phyloP scores from a whole-genome alignment of 2,113 vertebrate species.

The Cygnus atratus region DNA sequence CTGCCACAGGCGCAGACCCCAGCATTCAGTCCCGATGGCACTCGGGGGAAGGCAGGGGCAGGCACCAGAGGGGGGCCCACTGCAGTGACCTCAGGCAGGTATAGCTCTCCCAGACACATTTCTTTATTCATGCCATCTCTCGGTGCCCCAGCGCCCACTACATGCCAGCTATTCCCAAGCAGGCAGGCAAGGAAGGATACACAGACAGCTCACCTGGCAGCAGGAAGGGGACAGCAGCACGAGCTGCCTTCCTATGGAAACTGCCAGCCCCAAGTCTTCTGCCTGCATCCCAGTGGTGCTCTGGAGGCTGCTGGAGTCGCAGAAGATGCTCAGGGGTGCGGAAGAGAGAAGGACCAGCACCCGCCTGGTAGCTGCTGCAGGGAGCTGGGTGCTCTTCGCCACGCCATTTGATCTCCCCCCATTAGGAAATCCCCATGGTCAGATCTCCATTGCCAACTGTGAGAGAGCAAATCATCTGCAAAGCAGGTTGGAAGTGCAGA shows the following conservation, averaged over 20 bases:
- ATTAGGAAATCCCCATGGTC: background rate
- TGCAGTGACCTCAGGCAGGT: too few species aligned
- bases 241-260: background rate
- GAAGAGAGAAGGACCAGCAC: background rate
- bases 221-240: background rate
- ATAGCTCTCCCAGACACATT: too few species aligned
- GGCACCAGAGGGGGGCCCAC: background rate
- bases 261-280: background rate
- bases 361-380: rapidly evolving
- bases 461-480: background rate
- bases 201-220: background rate
- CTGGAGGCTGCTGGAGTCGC: background rate
- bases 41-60: background rate
- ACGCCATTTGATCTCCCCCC: rapidly evolving
- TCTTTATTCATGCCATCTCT: too few species aligned
- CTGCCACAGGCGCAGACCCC: rapidly evolving
- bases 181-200: background rate
- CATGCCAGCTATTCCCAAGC: too few species aligned
- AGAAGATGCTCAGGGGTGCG: background rate
- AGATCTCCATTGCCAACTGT: background rate
- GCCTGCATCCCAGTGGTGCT: background rate
- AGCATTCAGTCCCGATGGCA: rapidly evolving
- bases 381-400: background rate
- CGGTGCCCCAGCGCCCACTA: too few species aligned
- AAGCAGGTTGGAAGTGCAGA: background rate